These are phyloP conservation scores for Melinopterus prodromus DNA, from an alignment of 2,888 invertebrate genomes.

Conservation along the genomic window DNA sequence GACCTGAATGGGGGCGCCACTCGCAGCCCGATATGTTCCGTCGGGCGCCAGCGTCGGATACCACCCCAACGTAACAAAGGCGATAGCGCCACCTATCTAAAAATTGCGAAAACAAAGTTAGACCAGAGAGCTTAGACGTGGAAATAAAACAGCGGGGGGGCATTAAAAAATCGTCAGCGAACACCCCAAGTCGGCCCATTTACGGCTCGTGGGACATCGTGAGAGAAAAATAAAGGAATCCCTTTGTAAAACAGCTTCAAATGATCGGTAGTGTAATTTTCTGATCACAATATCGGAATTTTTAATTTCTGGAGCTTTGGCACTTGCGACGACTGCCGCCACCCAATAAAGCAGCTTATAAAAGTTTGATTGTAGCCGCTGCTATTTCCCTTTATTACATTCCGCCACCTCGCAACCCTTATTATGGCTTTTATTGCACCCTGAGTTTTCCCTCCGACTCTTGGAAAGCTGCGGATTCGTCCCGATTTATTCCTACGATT, in stretches of 20 bases:
- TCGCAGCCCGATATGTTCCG: not conserved
- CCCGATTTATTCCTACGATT: not conserved
- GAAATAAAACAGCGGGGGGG: not conserved
- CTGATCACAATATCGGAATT: not conserved
- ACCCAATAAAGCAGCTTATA: slow-evolving; percentile 4
- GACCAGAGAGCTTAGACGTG: not conserved
- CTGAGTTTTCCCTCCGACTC: not conserved
- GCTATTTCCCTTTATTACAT: not conserved
- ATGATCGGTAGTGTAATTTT: not conserved
- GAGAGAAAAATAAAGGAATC: not conserved
- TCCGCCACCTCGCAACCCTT: not conserved
- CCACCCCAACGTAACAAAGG: not conserved
- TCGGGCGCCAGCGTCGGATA: not conserved
- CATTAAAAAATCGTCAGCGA: not conserved
- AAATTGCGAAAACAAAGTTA: not conserved
- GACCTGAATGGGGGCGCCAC: not conserved
- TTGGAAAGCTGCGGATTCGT: not conserved
- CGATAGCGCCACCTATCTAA: not conserved
- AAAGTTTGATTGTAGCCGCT: not conserved
- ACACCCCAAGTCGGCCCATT: not conserved
- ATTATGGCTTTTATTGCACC: not conserved
- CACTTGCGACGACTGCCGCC: not conserved
- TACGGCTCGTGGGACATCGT: not conserved
- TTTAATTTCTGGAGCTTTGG: not conserved
- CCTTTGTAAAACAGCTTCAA: not conserved